Evolutionary conservation across 2,888 invertebrate genomes (phyloP), one percentile per base, ranked within the genome.

Genomic region (Parelbella ahira): DNA sequence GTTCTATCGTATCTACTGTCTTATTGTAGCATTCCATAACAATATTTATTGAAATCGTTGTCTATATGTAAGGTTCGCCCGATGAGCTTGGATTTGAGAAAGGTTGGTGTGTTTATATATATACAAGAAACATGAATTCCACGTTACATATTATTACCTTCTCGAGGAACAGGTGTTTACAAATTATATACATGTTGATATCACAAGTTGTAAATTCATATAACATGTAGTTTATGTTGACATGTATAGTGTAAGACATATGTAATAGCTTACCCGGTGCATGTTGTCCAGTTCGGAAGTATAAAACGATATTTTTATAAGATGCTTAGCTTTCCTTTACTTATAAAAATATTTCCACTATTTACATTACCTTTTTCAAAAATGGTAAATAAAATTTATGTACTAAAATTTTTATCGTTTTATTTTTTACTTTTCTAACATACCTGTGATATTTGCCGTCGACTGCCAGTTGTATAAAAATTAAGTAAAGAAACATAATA

Each of bases 301-400:
- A 68, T 66, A 68, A 66, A 73, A 71, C 28, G 56, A 78, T 87
- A 87, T 87, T 87, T 86, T 87, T 86, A 68, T 87, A 86, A 83
- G 71, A 83, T 74, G 87, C 87, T 86, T 86, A 84, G 87, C 87
- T 86, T 86, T 80, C 78, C 72, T 74, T 69, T 75, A 77, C 70
- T 74, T 78, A 73, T n/a, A 71, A 65, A 74, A 55, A 75, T 72
- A 74, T 76, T 78, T 76, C 63, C 71, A 79, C 79, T 87, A 84
- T 86, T 86, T 87, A 84, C 84, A 86, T 68, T 51, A 68, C 68
- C 67, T 68, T 61, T 71, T 61, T 67, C 60, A 75, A 68, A 15
- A 63, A 69, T 66, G 76, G 73, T 78, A 70, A 84, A 83, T 82
- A 83, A 86, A 81, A 62, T 73, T 74, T 77, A 81, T 82, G 75